A percentile compares a stretch with the other conserved stretches of the same genome.
Conservation (phyloP, 1,140 invertebrate species). For the Zaprionus nigranus region DNA sequence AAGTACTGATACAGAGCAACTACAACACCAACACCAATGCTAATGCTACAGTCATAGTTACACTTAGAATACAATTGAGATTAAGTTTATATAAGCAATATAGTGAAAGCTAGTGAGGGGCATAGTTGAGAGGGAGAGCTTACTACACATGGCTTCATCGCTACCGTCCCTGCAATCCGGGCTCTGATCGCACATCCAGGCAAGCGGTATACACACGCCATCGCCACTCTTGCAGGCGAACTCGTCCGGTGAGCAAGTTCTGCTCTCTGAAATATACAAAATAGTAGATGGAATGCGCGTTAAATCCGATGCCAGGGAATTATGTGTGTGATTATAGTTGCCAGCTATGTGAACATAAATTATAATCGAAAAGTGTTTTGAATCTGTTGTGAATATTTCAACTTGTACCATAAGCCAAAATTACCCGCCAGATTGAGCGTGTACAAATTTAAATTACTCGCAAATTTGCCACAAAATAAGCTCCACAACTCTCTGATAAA, state of each 20-base stretch:
- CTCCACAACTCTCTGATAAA: constrained; percentile 20
- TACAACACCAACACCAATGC: no score
- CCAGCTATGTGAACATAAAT: not conserved
- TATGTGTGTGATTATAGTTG: not conserved
- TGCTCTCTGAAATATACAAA: constrained; percentile 87
- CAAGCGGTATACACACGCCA: constrained; percentile 93
- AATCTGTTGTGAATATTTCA: not conserved
- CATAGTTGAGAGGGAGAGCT: constrained; percentile 83
- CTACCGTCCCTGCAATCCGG: constrained; percentile 94
- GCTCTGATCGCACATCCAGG: constrained; percentile 96
- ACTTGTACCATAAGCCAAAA: not conserved
- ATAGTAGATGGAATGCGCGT: not conserved
- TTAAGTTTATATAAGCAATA: constrained; percentile 27
- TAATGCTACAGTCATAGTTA: constrained; percentile 20
- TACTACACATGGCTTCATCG: constrained; percentile 95
- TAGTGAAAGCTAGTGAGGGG: not conserved
- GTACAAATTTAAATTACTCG: not conserved
- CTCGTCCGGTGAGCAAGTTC: constrained; percentile 92
- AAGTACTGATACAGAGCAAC: constrained; percentile 20
- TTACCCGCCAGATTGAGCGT: constrained; percentile 4
- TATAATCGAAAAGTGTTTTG: not conserved
- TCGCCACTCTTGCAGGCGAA: constrained; percentile 92
- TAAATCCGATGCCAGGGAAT: not conserved
- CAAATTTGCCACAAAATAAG: not conserved
- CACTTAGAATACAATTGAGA: constrained; percentile 24